These are phyloP conservation scores for Helobdella robusta DNA, from an alignment of 2,888 invertebrate species.

Conservation along the genomic window DNA sequence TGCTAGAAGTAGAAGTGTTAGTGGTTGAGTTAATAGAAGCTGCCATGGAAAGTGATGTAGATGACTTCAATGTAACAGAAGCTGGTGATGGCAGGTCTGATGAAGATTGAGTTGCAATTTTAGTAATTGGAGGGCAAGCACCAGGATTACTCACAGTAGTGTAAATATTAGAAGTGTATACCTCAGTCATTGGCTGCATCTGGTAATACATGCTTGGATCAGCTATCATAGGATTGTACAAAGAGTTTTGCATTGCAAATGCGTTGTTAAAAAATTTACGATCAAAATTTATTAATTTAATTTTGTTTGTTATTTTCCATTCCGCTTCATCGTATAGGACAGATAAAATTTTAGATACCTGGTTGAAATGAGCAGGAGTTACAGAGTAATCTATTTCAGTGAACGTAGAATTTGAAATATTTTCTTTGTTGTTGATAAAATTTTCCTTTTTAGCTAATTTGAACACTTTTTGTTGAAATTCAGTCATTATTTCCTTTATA, in stretches of 20 bases:
- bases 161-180: background rate
- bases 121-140: background rate
- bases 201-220: background rate
- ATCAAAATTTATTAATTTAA: background rate
- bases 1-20: background rate
- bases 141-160: background rate
- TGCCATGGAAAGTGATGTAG: background rate
- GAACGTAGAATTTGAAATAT: no score
- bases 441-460: constrained; percentile 6
- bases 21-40: background rate
- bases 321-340: constrained; percentile 16
- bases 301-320: constrained; percentile 1
- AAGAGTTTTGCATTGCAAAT: no score
- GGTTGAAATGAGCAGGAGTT: background rate
- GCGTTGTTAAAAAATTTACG: no score
- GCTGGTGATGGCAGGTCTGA: no score
- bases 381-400: constrained; percentile 14
- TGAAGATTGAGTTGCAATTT: background rate
- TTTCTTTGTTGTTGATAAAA: background rate
- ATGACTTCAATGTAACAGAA: background rate
- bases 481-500: background rate
- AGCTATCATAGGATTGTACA: background rate
- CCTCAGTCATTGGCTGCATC: no score
- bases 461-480: constrained; percentile 9
- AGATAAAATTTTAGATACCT: constrained; percentile 4